Base-by-base conservation (phyloP, 2,888 invertebrate species). In the Exephanes ischioxanthus region DNA sequence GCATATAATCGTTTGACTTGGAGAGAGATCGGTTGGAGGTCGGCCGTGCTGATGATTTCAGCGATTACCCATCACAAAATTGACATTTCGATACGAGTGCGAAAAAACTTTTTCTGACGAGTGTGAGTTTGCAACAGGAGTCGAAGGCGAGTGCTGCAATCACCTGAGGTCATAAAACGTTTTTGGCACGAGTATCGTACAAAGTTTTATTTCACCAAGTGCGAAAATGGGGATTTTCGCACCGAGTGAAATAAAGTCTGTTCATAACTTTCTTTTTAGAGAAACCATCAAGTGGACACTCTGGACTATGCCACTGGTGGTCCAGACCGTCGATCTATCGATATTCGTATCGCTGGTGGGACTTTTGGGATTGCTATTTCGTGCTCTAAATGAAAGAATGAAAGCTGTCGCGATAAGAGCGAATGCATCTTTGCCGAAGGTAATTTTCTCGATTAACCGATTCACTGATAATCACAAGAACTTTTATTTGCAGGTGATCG, bases 351-450 rank as follows among this genome's bases (percentile, higher is more conserved):
- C 76, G 2, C 33, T 86, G 55, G 82, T 86, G 5, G 82, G 81
- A 1, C 75, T 81, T 53, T 77, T 87, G 16, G 87, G 83, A 48
- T 53, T 84, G 0, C 33, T 77, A n/a, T 87, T 87, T 67, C 84
- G 73, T 9, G 55, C 72, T 3, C 33, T 87, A 2, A 87, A 87
- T 58, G 79, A 84, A 3, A 84, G 80, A 84, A 81, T 72, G 83
- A 45, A 61, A 26, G 33, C 16, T 11, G 80, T 87, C 11, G 75
- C 75, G n/a, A 61, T 41, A 7, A 80, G 83, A n/a, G 80, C 80
- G 1, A 86, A 87, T 41, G 79, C 84, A 37, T 73, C 86, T 9
- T 71, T 84, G 1, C 83, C 84, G 4, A 75, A 61, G 73, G 73
- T 61, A n/a, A 45, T 58, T 63, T 16, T 80, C 7, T 6, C n/a